Evolutionary conservation across 2,113 vertebrate genomes (phyloP).

Genomic region (Apaloderma vittatum): DNA sequence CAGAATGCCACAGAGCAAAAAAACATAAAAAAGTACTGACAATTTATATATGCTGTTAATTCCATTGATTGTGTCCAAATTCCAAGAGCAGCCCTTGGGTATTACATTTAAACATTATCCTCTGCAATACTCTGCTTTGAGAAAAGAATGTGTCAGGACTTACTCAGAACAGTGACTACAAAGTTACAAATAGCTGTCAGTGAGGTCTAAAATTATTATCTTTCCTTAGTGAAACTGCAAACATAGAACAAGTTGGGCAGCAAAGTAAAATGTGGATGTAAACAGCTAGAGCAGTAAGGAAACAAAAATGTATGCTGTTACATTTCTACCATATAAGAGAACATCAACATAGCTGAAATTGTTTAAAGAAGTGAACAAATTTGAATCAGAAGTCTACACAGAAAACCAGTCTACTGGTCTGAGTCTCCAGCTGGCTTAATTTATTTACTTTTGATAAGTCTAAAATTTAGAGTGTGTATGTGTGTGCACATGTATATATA

Average conservation of each 20-base stretch:
- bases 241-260: background rate
- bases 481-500: background rate
- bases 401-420: background rate
- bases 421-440: background rate
- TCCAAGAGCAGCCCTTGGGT: background rate
- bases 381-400: background rate
- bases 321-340: background rate
- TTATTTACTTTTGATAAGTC: background rate
- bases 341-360: background rate
- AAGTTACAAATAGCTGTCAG: background rate
- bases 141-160: background rate
- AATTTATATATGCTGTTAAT: background rate
- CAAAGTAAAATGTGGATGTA: background rate
- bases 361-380: background rate
- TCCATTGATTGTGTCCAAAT: background rate
- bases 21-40: background rate
- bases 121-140: background rate
- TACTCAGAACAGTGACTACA: background rate
- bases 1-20: background rate
- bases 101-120: slow-evolving; percentile 11
- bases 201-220: background rate
- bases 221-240: background rate
- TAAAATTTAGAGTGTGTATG: background rate
- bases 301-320: background rate
- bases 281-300: background rate